These are phyloP conservation scores for Turritopsis dohrnii DNA, from an alignment of 30 jellyfish, hydroid and myxozoan genomes.

Conservation along the genomic window DNA sequence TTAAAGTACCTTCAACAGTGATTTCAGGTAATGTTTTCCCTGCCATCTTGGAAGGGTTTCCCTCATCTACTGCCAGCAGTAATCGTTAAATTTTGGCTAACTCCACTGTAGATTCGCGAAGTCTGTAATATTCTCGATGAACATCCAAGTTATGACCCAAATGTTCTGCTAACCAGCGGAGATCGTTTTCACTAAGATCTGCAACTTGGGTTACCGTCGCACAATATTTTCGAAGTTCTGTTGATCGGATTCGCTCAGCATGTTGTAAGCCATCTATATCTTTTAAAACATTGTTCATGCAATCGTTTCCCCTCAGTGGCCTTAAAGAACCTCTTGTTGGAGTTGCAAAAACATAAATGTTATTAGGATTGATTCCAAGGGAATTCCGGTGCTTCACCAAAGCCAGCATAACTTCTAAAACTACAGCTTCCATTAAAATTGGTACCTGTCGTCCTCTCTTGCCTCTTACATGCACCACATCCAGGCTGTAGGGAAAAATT, in stretches of 20 bases:
- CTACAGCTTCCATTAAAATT: conserved; percentile 8
- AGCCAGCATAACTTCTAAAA: conserved; percentile 27
- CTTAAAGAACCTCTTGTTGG: conserved; percentile 31
- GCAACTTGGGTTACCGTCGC: too few species aligned
- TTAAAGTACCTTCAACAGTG: too few species aligned
- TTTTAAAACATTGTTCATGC: conserved; percentile 14
- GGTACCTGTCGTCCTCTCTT: conserved; percentile 38
- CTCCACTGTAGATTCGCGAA: too few species aligned
- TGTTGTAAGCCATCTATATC: neutral
- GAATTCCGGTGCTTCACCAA: conserved; percentile 1
- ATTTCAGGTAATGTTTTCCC: too few species aligned
- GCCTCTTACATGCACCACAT: conserved; percentile 20
- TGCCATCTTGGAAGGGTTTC: too few species aligned
- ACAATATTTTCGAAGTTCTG: neutral
- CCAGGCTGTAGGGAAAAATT: neutral
- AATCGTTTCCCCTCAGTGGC: conserved; percentile 24
- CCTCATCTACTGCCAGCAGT: too few species aligned
- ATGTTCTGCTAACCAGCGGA: too few species aligned
- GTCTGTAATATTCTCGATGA: too few species aligned
- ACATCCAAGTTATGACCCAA: too few species aligned
- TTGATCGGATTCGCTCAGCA: neutral
- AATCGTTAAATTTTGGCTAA: too few species aligned
- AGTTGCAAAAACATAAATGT: conserved; percentile 24
- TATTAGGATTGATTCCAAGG: conserved; percentile 15
- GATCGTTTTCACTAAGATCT: too few species aligned